phyloP scores from a whole-genome alignment of 2,113 vertebrate species.

The Dicerorhinus sumatrensis region DNA sequence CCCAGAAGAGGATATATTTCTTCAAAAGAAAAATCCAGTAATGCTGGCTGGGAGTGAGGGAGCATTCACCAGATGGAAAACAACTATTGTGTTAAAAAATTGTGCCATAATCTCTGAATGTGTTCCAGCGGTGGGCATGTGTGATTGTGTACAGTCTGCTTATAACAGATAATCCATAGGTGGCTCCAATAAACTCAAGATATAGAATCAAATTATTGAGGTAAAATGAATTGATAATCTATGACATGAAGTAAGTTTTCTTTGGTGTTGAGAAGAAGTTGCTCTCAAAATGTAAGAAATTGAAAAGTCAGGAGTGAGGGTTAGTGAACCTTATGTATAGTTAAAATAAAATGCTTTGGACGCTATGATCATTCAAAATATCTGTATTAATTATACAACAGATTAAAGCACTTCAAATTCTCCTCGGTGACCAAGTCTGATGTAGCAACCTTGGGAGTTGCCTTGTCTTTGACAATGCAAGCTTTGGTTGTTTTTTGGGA shows the following conservation, averaged over 20 bases:
- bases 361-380: neutral
- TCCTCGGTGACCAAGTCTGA: neutral
- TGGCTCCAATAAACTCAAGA: neutral
- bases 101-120: neutral
- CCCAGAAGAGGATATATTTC: neutral
- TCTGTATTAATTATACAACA: neutral
- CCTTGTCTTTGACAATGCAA: neutral
- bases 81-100: neutral
- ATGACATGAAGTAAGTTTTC: neutral
- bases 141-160: neutral
- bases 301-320: neutral
- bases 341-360: conserved; percentile 33
- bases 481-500: neutral
- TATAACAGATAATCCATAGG: neutral
- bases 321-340: neutral
- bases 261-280: neutral
- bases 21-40: neutral
- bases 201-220: neutral
- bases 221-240: neutral
- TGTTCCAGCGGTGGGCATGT: neutral
- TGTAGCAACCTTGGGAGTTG: neutral
- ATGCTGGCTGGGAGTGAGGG: accelerated
- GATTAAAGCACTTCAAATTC: neutral
- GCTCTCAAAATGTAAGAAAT: conserved; percentile 2
- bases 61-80: neutral